Evolutionary conservation across 2,113 vertebrate species (phyloP).

Genomic region (Apus apus): DNA sequence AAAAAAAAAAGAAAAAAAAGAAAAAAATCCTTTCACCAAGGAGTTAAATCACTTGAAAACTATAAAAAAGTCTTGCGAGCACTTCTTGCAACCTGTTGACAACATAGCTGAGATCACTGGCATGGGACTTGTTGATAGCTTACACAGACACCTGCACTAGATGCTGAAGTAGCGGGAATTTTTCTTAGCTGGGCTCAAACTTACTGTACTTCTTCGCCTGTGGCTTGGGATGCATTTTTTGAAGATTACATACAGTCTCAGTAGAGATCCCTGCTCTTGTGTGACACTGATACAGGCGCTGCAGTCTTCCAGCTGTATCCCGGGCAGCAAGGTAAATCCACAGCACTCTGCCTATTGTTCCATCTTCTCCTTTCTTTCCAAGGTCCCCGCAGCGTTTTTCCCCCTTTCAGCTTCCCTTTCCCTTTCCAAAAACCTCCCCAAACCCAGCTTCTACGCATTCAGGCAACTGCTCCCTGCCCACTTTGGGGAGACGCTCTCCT

Average conservation of each 20-base stretch:
- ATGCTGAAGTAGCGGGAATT: conserved; percentile 55
- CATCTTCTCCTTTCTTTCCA: neutral
- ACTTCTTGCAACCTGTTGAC: conserved; percentile 46
- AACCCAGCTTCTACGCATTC: neutral
- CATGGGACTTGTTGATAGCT: conserved; percentile 63
- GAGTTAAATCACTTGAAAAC: conserved; percentile 35
- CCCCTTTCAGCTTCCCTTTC: neutral
- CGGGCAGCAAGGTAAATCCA: conserved; percentile 16
- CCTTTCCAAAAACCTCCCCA: neutral
- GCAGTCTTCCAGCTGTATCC: conserved; percentile 5
- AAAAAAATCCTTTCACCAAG: neutral
- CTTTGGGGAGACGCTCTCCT: neutral
- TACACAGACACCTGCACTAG: conserved; percentile 73
- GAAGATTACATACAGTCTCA: conserved; percentile 73
- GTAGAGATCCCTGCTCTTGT: conserved; percentile 53
- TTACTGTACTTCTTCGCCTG: conserved; percentile 36
- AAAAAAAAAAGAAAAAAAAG: neutral
- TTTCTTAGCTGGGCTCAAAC: conserved; percentile 41
- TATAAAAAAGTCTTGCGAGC: neutral
- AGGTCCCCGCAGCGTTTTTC: neutral
- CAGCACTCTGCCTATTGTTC: conserved; percentile 5
- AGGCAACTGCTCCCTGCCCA: neutral
- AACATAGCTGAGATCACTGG: conserved; percentile 52
- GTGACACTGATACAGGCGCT: conserved; percentile 1
- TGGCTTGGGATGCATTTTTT: conserved; percentile 74